Evolutionary conservation across 2,888 invertebrate genomes (phyloP).

Genomic region (Hyppa rectilinea): DNA sequence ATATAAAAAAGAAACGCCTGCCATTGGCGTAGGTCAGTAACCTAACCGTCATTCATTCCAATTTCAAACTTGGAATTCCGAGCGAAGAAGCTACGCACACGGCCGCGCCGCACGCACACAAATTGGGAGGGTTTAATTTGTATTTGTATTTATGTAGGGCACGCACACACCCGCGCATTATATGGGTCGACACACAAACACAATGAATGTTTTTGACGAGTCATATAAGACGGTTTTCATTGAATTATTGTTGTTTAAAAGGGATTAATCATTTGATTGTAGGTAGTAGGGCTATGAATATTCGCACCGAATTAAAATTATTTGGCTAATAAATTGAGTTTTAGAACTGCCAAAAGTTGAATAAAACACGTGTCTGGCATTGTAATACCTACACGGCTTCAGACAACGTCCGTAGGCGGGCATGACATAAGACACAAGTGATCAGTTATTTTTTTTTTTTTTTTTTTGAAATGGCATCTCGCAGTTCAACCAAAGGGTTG

Average conservation of each 20-base stretch:
- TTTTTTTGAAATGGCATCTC: no score
- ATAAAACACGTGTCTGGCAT: slow-evolving; percentile 8
- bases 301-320: not conserved
- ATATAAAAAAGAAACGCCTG: slow-evolving; percentile 53
- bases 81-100: slow-evolving; percentile 87
- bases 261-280: slow-evolving; percentile 41
- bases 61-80: slow-evolving; percentile 89
- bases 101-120: slow-evolving; percentile 77
- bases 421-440: slow-evolving; percentile 48
- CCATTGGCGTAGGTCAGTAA: slow-evolving; percentile 87
- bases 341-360: not conserved
- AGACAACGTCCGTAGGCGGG: slow-evolving; percentile 25
- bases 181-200: slow-evolving; percentile 84
- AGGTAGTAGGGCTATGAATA: slow-evolving; percentile 15
- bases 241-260: slow-evolving; percentile 62
- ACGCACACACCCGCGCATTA: slow-evolving; percentile 80
- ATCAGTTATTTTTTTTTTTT: no score
- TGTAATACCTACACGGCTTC: not conserved
- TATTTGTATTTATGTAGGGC: slow-evolving; percentile 84
- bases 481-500: no score
- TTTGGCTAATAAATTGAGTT: not conserved
- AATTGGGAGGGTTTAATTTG: slow-evolving; percentile 79
- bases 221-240: slow-evolving; percentile 65
- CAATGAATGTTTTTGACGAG: slow-evolving; percentile 73
- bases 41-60: slow-evolving; percentile 89